Percentiles rank a stretch among this genome's conserved stretches.
Evolutionary conservation across 2,888 invertebrate species (phyloP).

Genomic region (Brachyopa scutellaris): DNA sequence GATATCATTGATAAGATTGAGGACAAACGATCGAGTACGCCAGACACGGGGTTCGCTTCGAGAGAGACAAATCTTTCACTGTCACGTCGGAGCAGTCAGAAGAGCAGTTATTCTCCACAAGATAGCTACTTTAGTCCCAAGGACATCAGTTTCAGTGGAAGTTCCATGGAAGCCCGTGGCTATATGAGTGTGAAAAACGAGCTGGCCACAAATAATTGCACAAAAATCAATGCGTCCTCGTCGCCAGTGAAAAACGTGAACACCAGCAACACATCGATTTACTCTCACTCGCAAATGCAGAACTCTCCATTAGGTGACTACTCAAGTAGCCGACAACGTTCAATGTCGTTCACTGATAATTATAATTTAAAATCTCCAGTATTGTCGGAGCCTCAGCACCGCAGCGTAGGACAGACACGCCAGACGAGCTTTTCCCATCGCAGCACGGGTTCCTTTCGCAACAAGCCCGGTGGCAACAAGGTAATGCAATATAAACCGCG

Average conservation of each 20-base stretch:
- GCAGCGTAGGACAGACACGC: conserved; percentile 69
- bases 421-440: conserved; percentile 66
- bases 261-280: conserved; percentile 78
- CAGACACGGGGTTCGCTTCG: conserved; percentile 81
- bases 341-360: conserved; percentile 83
- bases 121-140: conserved; percentile 78
- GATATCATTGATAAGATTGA: conserved; percentile 75
- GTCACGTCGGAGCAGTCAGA: conserved; percentile 81
- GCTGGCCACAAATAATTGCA: conserved; percentile 69
- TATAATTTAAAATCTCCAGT: conserved; percentile 80
- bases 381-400: conserved; percentile 77
- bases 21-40: conserved; percentile 81
- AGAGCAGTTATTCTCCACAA: conserved; percentile 81
- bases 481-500: conserved; percentile 80
- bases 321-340: conserved; percentile 80
- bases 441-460: conserved; percentile 72
- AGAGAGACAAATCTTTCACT: conserved; percentile 81
- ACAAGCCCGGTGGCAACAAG: conserved; percentile 70
- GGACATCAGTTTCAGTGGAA: conserved; percentile 75
- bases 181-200: conserved; percentile 77
- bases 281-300: conserved; percentile 73
- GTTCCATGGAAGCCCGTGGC: conserved; percentile 74
- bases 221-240: conserved; percentile 73
- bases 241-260: conserved; percentile 79
- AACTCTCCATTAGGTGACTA: conserved; percentile 74